These are phyloP conservation scores for Illadopsis cleaveri DNA, from an alignment of 2,113 vertebrate genomes.

Conservation along the genomic window DNA sequence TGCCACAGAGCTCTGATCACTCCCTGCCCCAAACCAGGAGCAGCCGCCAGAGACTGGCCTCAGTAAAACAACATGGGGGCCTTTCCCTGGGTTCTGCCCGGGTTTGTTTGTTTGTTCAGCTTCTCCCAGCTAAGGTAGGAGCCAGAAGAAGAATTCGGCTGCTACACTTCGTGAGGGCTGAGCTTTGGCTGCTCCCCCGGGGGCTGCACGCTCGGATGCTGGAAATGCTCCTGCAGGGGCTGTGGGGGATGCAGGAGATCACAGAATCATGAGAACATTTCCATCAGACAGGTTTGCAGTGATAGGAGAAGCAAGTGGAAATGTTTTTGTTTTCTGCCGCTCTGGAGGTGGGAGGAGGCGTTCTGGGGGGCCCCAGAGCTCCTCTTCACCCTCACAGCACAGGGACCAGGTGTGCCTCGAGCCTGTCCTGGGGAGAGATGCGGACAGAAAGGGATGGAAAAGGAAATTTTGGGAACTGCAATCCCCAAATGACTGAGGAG, in stretches of 20 bases:
- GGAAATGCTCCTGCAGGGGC: background rate
- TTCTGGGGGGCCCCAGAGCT: background rate
- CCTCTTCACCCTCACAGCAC: background rate
- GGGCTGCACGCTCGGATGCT: background rate
- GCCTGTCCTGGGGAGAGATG: background rate
- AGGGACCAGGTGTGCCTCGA: accelerated
- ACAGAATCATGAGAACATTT: background rate
- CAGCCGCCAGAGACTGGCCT: background rate
- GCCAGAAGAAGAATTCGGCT: background rate
- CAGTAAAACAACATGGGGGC: background rate
- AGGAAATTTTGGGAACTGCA: background rate
- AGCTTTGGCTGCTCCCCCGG: background rate
- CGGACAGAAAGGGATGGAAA: background rate
- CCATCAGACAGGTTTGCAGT: background rate
- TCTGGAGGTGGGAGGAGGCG: background rate
- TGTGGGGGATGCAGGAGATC: background rate
- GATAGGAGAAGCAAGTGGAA: background rate
- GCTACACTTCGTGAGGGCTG: background rate
- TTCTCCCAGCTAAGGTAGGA: background rate
- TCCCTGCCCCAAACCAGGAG: background rate
- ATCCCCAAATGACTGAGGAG: background rate
- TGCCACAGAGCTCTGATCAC: accelerated
- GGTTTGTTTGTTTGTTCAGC: background rate
- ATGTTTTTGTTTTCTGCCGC: background rate
- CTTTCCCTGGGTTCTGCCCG: background rate